Evolutionary conservation across 2,113 vertebrate species (phyloP), one percentile per base, ranked within the genome.

Genomic region (Ramphastos sulfuratus): DNA sequence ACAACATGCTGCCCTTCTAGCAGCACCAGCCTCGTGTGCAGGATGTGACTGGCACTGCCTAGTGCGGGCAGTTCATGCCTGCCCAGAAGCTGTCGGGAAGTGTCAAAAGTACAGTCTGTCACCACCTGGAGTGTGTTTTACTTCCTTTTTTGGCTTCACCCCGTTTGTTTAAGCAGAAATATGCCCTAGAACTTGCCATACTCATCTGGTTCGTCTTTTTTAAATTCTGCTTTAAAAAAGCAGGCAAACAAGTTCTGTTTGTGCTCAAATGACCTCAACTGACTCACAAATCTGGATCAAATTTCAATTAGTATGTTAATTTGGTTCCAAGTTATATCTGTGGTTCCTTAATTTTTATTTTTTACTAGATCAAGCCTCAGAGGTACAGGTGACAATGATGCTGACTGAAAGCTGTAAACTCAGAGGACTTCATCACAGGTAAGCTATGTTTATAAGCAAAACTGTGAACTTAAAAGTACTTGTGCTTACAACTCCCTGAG

Each of bases 311-410:
- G 27, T 15, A 0, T 14, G 16, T 91, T 85, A 54, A 9, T 81
- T 83, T 69, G 23, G 50, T 91, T 56, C 58, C 61, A n/a, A 58
- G 44, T 71, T 82, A 2, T 21, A 54, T 48, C 81, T 75, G 81
- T 13, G 19, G 25, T 63, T 63, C 6, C 83, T 95, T 79, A 2
- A 31, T 46, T 48, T 70, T 24, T 64, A 21, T 73, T 96, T 24
- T 67, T 82, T 74, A 61, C 48, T 93, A 99, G 99, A 99, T 97
- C 98, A 99, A 78, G 98, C 99, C 18, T 99, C 99, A 9, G 99
- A 99, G 97, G 98, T 99, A 35, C 99, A 99, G 97, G 98, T 99
- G 97, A 99, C 99, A 30, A 99, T 99, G 99, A 99, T 99, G 99
- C 95, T 99, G 92, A 99, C 99, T 5, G 99, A 99, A 96, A 99